Evolutionary conservation across 2,797 vertebrate genomes (phyloP).

Genomic region (Remorina albescens): DNA sequence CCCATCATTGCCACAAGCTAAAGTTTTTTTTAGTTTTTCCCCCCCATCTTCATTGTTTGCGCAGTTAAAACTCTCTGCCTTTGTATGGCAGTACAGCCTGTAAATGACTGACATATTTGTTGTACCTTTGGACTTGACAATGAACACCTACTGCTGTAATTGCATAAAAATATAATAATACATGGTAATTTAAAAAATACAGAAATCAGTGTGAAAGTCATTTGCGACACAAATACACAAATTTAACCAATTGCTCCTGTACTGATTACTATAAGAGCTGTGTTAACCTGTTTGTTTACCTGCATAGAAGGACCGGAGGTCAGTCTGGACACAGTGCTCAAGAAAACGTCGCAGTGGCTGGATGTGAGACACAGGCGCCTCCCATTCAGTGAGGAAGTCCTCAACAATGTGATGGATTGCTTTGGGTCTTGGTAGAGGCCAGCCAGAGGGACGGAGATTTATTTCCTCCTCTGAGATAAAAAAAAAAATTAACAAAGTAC

Average conservation of each 20-base stretch:
- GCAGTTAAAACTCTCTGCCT: not conserved
- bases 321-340: constrained; percentile 92
- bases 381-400: constrained; percentile 97
- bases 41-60: not conserved
- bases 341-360: constrained; percentile 94
- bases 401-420: constrained; percentile 95
- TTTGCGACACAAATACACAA: too few species aligned
- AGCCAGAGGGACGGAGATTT: constrained; percentile 85
- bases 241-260: too few species aligned
- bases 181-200: too few species aligned
- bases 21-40: not conserved
- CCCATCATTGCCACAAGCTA: not conserved
- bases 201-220: too few species aligned
- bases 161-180: too few species aligned
- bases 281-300: constrained; percentile 77
- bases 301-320: constrained; percentile 93
- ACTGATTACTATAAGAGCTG: too few species aligned
- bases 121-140: not conserved
- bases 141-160: not conserved
- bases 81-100: not conserved
- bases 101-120: not conserved
- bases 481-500: not conserved
- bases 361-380: constrained; percentile 89
- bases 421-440: constrained; percentile 91
- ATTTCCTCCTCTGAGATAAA: constrained; percentile 88